phyloP scores from a whole-genome alignment of 1,140 invertebrate species.

The Drosophila prosaltans region DNA sequence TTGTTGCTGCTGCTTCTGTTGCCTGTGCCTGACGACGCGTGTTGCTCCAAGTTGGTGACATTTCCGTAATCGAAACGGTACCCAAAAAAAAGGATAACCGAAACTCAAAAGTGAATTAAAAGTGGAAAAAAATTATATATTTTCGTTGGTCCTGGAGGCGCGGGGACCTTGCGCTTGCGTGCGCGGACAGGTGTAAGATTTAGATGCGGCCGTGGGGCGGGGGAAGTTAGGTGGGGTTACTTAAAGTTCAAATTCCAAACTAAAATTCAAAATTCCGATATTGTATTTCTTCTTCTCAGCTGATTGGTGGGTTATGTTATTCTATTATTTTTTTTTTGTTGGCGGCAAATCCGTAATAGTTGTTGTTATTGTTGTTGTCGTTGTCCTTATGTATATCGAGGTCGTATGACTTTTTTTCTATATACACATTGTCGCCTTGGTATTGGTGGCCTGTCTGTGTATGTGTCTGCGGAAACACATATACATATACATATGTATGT shows the following conservation, averaged over 20 bases:
- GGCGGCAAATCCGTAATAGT: constrained; percentile 33
- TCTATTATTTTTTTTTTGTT: constrained; percentile 11
- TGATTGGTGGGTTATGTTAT: constrained; percentile 39
- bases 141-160: constrained; percentile 7
- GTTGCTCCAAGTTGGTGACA: constrained; percentile 1
- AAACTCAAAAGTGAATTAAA: constrained; percentile 38
- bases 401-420: constrained; percentile 28
- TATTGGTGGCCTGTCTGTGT: constrained; percentile 13
- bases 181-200: constrained; percentile 31
- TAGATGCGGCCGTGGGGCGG: constrained; percentile 13
- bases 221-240: constrained; percentile 49
- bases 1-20: constrained; percentile 29
- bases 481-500: constrained; percentile 9
- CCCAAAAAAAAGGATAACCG: background rate
- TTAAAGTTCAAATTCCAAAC: constrained; percentile 23
- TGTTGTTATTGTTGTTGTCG: constrained; percentile 3
- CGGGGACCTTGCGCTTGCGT: constrained; percentile 52
- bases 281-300: constrained; percentile 20
- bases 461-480: constrained; percentile 4
- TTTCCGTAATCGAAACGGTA: constrained; percentile 30
- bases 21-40: constrained; percentile 70
- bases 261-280: constrained; percentile 4
- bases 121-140: constrained; percentile 26
- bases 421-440: constrained; percentile 33
- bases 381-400: constrained; percentile 25